Conservation (phyloP, 2,888 invertebrate species). For the Altica lythri region DNA sequence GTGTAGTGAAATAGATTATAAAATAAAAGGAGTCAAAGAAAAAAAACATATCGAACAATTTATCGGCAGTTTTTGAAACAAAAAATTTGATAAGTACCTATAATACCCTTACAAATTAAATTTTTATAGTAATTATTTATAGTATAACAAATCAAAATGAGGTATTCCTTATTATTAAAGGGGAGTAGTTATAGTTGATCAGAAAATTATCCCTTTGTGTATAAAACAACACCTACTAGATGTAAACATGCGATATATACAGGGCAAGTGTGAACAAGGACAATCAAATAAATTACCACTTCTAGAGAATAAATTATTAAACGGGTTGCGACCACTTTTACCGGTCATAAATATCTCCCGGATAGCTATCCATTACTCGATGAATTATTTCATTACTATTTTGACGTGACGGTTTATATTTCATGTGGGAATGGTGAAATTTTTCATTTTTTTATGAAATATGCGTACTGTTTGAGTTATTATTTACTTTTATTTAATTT, state of each 20-base stretch:
- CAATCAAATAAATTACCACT: constrained; percentile 54
- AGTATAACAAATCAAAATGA: no score
- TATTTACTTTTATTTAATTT: neutral
- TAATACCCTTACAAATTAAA: no score
- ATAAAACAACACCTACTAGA: constrained; percentile 36
- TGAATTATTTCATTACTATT: constrained; percentile 38
- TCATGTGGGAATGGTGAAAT: constrained; percentile 14
- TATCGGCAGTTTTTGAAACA: no score
- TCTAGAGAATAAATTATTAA: constrained; percentile 51
- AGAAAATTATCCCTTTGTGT: constrained; percentile 15
- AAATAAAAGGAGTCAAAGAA: no score
- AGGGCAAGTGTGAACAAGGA: constrained; percentile 52
- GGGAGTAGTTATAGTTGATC: neutral
- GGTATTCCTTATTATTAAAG: neutral
- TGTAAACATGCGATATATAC: constrained; percentile 50
- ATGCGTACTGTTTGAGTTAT: neutral
- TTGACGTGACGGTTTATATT: constrained; percentile 34
- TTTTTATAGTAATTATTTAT: no score
- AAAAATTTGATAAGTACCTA: no score
- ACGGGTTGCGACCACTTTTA: constrained; percentile 49
- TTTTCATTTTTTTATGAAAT: neutral
- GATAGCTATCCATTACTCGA: constrained; percentile 42
- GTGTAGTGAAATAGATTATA: no score
- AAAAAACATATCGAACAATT: no score
- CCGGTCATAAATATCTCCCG: constrained; percentile 47